These are phyloP conservation scores for Rhopalosiphum padi DNA, from an alignment of 1,140 invertebrate species.

Conservation along the genomic window DNA sequence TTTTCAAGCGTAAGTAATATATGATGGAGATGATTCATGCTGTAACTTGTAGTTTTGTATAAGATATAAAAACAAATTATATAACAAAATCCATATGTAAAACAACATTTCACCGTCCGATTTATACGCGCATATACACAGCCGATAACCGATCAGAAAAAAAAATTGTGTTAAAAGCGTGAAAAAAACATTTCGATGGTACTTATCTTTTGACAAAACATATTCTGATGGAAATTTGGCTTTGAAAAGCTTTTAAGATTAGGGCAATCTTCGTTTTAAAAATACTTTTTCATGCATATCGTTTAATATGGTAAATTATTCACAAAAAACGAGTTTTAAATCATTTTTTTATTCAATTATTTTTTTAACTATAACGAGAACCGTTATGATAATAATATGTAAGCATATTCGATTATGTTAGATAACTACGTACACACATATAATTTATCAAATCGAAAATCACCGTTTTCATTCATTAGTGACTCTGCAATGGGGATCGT, in stretches of 20 bases:
- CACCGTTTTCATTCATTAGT: neutral
- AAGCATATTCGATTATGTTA: too few species aligned
- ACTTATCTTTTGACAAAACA: neutral
- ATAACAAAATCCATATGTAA: neutral
- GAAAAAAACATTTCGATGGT: neutral
- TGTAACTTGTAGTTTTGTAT: neutral
- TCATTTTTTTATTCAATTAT: neutral
- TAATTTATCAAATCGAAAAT: neutral
- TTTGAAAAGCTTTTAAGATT: constrained; percentile 16
- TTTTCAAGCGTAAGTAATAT: constrained; percentile 22
- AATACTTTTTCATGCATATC: neutral
- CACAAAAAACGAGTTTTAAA: neutral
- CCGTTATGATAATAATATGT: neutral
- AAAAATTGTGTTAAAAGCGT: neutral
- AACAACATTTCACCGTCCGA: neutral
- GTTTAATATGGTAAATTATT: constrained; percentile 30
- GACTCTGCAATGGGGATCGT: neutral
- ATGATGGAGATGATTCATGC: neutral
- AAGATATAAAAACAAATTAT: constrained; percentile 21
- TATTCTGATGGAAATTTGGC: neutral
- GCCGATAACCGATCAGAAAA: neutral
- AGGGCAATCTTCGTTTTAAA: neutral
- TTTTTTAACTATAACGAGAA: neutral
- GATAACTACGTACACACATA: too few species aligned
- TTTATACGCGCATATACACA: neutral